Base-by-base conservation (phyloP, 2,113 vertebrate species). In the Brachypteracias leptosomus region DNA sequence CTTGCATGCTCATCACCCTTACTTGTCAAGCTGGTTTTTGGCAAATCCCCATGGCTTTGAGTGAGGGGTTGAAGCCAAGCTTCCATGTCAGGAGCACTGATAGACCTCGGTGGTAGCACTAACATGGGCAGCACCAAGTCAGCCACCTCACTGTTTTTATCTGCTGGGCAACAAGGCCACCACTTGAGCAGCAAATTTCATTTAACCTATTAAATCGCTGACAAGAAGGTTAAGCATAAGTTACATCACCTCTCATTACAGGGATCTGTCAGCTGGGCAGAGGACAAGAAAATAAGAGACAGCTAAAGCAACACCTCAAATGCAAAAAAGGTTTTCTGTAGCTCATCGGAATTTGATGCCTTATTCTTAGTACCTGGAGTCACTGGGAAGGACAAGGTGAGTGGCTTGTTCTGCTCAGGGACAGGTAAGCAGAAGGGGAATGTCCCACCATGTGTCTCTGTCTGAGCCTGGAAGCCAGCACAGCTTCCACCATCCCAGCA, bases 201-300 rank as follows among this genome's bases (percentile, higher is more conserved):
- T 54, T 63, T 13, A 8, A 61, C 1, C 0, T 28, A 25, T 63
- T 84, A 51, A 74, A 31, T 36, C 74, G 75, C 57, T 18, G 68
- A 88, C 65, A 65, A 49, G 68, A 55, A 94, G 88, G 82, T 75
- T 52, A 90, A 93, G 85, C 42, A 1, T 5, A 55, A 90, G 85
- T 71, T 61, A 42, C 85, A 63, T 9, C 77, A 75, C 33, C 73
- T 18, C 7, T 26, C 76, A 49, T 78, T 81, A 72, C 36, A 68
- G 44, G 0, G 2, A 75, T 78, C 20, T 74, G 73, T 74, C 79
- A 90, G 55, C 88, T 8, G 24, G 75, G 75, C 75, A 92, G 65
- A 72, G 83, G 83, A 95, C 68, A 86, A 33, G 90, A 44, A 94
- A 96, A 96, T 16, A 24, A 47, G n/a, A 84, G 66, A 42, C 13